Conservation (phyloP, 1,140 invertebrate genomes). For the Calycopis cecrops region DNA sequence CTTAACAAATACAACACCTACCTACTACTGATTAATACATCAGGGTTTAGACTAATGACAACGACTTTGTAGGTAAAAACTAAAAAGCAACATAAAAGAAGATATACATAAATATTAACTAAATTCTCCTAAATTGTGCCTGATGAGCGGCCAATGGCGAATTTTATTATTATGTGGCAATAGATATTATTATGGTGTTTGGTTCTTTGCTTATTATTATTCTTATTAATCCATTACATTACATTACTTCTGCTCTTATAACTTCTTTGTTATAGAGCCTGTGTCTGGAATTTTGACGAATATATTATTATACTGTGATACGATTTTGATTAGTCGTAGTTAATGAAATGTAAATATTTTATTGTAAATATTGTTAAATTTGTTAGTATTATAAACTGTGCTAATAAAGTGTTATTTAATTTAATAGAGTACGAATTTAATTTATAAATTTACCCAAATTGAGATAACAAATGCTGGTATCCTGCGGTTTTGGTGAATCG, state of each 20-base stretch:
- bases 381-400: not conserved
- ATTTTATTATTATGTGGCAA: not conserved
- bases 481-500: too few relatives aligned
- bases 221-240: not conserved
- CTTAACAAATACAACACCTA: too few relatives aligned
- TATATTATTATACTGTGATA: constrained; percentile 1
- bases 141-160: not conserved
- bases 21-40: not conserved
- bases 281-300: too few relatives aligned
- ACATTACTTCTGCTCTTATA: not conserved
- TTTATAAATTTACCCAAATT: too few relatives aligned
- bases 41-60: not conserved
- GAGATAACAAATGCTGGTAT: too few relatives aligned
- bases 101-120: too few relatives aligned
- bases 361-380: not conserved
- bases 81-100: too few relatives aligned
- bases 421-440: not conserved
- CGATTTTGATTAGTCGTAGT: not conserved
- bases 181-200: not conserved
- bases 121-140: not conserved
- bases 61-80: not conserved
- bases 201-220: not conserved
- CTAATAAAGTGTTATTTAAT: constrained; percentile 6
- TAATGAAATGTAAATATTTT: not conserved
- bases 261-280: too few relatives aligned